Percentiles rank a stretch among this genome's conserved stretches.
phyloP scores from a whole-genome alignment of 2,113 vertebrate genomes.

The Microtus ochrogaster region DNA sequence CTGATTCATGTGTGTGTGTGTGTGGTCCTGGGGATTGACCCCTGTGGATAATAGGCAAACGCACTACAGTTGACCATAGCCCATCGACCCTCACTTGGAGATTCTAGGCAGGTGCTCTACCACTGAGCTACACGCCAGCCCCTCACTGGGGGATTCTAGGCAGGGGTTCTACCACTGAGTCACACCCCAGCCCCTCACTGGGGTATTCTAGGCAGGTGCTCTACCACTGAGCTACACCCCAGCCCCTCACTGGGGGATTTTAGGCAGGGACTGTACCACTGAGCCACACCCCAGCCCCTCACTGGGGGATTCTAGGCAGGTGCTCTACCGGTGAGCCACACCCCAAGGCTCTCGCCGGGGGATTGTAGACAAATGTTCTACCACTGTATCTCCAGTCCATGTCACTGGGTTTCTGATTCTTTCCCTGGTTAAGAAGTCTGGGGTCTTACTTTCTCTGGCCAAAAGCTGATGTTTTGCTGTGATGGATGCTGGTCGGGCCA shows the following conservation, averaged over 20 bases:
- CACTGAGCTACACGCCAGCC: not conserved
- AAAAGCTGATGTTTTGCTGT: too few species aligned
- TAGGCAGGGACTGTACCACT: too few species aligned
- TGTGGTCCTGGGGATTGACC: not conserved
- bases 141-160: not conserved
- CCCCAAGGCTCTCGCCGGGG: not conserved
- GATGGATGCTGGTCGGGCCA: accelerated
- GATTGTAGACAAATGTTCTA: not conserved
- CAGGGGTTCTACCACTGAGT: not conserved
- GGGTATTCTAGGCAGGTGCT: too few species aligned
- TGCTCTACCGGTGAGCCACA: accelerated
- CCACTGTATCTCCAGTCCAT: not conserved
- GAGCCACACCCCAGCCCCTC: too few species aligned
- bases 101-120: not conserved
- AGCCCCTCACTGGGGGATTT: too few species aligned
- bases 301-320: not conserved
- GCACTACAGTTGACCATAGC: not conserved
- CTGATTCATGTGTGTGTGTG: not conserved
- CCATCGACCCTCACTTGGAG: not conserved
- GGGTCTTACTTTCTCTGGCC: not conserved
- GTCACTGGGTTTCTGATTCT: not conserved
- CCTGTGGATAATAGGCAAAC: not conserved
- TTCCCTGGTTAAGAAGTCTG: not conserved
- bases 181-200: too few species aligned
- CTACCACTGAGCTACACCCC: too few species aligned